Conservation (phyloP, 2,888 invertebrate species). For the Linnaemya tessellans region DNA sequence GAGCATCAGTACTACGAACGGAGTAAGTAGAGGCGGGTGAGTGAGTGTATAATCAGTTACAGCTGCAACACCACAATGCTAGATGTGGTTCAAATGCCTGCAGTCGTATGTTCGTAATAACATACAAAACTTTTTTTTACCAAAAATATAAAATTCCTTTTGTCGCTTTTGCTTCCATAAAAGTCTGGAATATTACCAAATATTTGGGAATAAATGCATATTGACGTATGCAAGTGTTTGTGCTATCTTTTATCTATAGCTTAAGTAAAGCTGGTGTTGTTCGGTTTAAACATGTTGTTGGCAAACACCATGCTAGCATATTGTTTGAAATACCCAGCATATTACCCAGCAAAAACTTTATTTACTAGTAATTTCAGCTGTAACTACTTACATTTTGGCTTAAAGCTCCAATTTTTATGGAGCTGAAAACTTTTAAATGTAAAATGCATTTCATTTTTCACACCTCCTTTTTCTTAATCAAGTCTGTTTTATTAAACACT, state of each 20-base stretch:
- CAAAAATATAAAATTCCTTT: background rate
- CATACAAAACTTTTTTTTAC: background rate
- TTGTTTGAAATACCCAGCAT: background rate
- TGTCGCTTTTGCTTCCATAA: background rate
- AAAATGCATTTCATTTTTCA: too few species aligned
- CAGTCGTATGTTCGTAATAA: constrained; percentile 1
- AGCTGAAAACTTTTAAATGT: too few species aligned
- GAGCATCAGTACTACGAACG: background rate
- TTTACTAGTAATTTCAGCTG: too few species aligned
- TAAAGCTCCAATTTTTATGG: background rate
- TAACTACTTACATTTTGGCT: too few species aligned
- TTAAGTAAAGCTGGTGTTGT: constrained; percentile 28
- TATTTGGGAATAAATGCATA: constrained; percentile 18
- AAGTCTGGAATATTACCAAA: constrained; percentile 61
- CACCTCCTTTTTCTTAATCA: too few species aligned
- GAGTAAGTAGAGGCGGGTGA: background rate
- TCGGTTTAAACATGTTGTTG: background rate
- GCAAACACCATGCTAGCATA: background rate
- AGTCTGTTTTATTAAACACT: too few species aligned
- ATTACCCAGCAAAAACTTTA: background rate
- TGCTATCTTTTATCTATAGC: constrained; percentile 25
- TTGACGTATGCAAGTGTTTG: constrained; percentile 23
- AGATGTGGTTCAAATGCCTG: background rate
- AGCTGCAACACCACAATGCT: constrained; percentile 2
- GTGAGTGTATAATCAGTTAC: background rate